Percentiles rank a stretch among this genome's conserved stretches.
These are phyloP conservation scores for Borostomias antarcticus DNA, from an alignment of 2,797 vertebrate genomes.

Conservation along the genomic window DNA sequence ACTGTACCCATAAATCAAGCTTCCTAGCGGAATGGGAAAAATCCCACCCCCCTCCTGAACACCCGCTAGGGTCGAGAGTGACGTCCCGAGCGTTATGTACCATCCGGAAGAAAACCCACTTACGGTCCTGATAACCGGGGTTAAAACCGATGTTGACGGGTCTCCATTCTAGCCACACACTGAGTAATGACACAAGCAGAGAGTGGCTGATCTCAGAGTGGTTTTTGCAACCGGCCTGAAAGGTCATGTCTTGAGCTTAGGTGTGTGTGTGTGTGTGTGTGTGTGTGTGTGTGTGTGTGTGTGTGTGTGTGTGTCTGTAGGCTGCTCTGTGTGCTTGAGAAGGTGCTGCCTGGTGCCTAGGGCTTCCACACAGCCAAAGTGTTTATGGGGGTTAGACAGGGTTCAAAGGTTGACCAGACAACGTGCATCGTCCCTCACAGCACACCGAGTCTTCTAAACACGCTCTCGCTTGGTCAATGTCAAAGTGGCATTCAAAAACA, in stretches of 20 bases:
- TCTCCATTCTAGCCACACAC: not conserved
- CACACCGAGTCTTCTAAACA: slow-evolving; percentile 39
- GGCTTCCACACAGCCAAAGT: slow-evolving; percentile 37
- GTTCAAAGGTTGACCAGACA: slow-evolving; percentile 63
- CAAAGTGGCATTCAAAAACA: slow-evolving; percentile 34
- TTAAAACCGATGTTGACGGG: not conserved
- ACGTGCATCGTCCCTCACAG: slow-evolving; percentile 51
- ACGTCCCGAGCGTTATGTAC: not conserved
- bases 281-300: slow-evolving; percentile 13
- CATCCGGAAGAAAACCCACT: not conserved
- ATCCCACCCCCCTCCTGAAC: not conserved
- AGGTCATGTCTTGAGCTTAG: slow-evolving; percentile 35
- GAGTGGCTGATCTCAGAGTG: not conserved
- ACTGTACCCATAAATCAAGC: not conserved
- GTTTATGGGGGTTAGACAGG: slow-evolving; percentile 60
- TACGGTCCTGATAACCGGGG: not conserved
- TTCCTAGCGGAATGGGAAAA: not conserved
- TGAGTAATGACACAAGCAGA: not conserved
- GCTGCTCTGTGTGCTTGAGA: slow-evolving; percentile 9
- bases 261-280: not conserved
- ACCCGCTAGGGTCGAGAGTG: not conserved
- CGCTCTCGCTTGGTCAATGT: slow-evolving; percentile 52
- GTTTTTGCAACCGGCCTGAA: slow-evolving; percentile 7
- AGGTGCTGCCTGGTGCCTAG: slow-evolving; percentile 26
- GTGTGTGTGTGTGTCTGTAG: slow-evolving; percentile 13